phyloP scores from a whole-genome alignment of 2,797 vertebrate species.

The Arnoldichthys spilopterus region DNA sequence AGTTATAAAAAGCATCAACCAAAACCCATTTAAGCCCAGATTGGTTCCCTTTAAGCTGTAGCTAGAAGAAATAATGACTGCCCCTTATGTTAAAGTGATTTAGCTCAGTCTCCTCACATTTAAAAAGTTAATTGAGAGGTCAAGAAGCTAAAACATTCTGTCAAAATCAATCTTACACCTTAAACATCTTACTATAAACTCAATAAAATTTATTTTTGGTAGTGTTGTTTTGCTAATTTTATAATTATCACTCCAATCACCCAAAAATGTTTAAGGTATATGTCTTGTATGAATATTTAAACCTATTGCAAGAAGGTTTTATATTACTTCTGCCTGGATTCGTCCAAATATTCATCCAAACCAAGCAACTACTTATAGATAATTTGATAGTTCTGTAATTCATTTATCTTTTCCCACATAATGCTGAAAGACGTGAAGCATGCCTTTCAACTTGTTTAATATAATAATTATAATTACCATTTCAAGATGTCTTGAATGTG shows the following conservation, averaged over 20 bases:
- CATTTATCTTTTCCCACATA: too few relatives aligned
- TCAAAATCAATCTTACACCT: slow-evolving; percentile 43
- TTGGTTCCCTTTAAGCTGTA: slow-evolving; percentile 7
- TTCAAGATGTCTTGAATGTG: too few relatives aligned
- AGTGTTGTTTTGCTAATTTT: slow-evolving; percentile 19
- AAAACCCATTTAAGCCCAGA: slow-evolving; percentile 43
- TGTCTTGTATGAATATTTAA: too few relatives aligned
- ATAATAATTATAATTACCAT: too few relatives aligned
- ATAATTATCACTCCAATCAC: slow-evolving; percentile 4
- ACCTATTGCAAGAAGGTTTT: too few relatives aligned
- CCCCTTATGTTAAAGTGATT: slow-evolving; percentile 33
- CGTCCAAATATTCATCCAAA: too few relatives aligned
- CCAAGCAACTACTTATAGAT: too few relatives aligned
- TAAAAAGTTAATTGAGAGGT: slow-evolving; percentile 46
- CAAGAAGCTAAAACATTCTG: slow-evolving; percentile 33
- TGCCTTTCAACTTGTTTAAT: too few relatives aligned
- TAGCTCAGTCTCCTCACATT: slow-evolving; percentile 10
- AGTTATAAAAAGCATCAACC: slow-evolving; percentile 25
- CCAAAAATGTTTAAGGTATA: too few relatives aligned
- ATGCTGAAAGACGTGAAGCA: too few relatives aligned
- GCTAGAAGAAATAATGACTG: slow-evolving; percentile 34
- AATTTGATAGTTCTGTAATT: too few relatives aligned
- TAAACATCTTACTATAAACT: slow-evolving; percentile 24
- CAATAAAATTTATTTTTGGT: slow-evolving; percentile 28
- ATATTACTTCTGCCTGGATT: too few relatives aligned